Conservation (phyloP, 2,113 vertebrate species). For the Hippoglossus stenolepis region DNA sequence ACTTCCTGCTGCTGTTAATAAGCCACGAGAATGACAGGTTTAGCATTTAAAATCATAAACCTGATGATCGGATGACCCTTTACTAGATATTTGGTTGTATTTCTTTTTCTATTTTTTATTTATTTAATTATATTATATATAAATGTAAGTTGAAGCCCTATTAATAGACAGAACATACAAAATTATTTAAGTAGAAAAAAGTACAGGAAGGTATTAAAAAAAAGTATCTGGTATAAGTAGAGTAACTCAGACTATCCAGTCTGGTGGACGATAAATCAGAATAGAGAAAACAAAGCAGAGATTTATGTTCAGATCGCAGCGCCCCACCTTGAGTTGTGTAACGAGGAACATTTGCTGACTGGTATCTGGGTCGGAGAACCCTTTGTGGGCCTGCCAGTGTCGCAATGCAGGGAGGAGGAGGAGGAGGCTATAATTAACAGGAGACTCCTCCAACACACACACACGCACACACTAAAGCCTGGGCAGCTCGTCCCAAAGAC, state of each 20-base stretch:
- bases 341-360: slow-evolving; percentile 60
- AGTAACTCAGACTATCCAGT: not conserved
- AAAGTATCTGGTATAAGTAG: not conserved
- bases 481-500: slow-evolving; percentile 22
- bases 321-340: slow-evolving; percentile 42
- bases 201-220: not conserved
- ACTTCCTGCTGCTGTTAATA: slow-evolving; percentile 10
- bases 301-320: slow-evolving; percentile 13
- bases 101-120: too few species aligned
- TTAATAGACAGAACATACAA: too few species aligned
- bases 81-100: not conserved
- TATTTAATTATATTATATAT: too few species aligned
- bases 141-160: too few species aligned
- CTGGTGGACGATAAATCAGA: not conserved
- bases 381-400: slow-evolving; percentile 69
- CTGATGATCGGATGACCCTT: not conserved
- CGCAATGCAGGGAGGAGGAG: slow-evolving; percentile 78
- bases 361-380: slow-evolving; percentile 63
- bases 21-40: not conserved
- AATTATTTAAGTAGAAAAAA: not conserved
- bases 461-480: not conserved
- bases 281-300: not conserved
- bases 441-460: slow-evolving; percentile 40
- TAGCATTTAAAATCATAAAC: not conserved
- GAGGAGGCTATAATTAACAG: slow-evolving; percentile 60